Evolutionary conservation across 2,888 invertebrate genomes (phyloP).

Genomic region (Lottia scabra): DNA sequence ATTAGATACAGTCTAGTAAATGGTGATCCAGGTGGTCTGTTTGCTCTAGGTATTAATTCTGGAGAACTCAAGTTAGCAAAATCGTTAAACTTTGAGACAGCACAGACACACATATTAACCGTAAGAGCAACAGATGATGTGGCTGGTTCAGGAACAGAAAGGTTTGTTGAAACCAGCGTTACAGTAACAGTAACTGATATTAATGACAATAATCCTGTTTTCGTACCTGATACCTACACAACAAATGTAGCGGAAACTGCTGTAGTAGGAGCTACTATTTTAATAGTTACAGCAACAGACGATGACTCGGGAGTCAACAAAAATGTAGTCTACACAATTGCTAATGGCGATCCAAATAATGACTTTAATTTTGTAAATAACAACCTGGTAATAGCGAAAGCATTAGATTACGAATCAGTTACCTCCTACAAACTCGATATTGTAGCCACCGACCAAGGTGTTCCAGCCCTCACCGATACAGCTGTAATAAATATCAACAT

Average conservation of each 20-base stretch:
- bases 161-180: slow-evolving; percentile 74
- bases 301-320: slow-evolving; percentile 44
- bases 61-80: slow-evolving; percentile 12
- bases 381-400: slow-evolving; percentile 17
- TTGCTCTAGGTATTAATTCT: slow-evolving; percentile 22
- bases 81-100: slow-evolving; percentile 35
- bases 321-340: slow-evolving; percentile 31
- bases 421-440: slow-evolving; percentile 37
- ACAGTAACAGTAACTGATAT: slow-evolving; percentile 91
- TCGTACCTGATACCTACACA: slow-evolving; percentile 91
- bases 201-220: slow-evolving; percentile 93
- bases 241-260: slow-evolving; percentile 90
- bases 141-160: slow-evolving; percentile 30
- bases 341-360: slow-evolving; percentile 24
- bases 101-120: slow-evolving; percentile 27
- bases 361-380: slow-evolving; percentile 23
- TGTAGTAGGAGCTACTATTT: slow-evolving; percentile 68
- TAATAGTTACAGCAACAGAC: slow-evolving; percentile 40
- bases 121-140: slow-evolving; percentile 41
- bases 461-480: slow-evolving; percentile 16
- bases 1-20: slow-evolving; percentile 36
- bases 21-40: slow-evolving; percentile 24
- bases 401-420: slow-evolving; percentile 50
- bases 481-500: slow-evolving; percentile 13
- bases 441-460: slow-evolving; percentile 36